Conservation (phyloP, 2,888 invertebrate genomes). For the Liopterus haemorrhoidalis region DNA sequence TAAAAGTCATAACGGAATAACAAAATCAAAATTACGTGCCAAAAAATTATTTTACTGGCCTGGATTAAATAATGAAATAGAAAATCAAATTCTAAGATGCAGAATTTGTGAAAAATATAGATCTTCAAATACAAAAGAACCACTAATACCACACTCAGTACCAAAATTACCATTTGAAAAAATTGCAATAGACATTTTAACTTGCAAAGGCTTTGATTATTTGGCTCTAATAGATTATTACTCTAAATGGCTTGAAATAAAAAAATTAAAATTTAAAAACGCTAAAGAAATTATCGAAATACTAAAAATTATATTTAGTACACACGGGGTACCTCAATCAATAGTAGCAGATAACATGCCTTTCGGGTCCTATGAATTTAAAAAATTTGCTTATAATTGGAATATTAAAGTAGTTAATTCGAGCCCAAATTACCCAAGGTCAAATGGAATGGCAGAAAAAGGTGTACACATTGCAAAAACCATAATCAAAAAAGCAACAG, state of each 20-base stretch:
- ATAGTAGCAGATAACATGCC: constrained; percentile 32
- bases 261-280: constrained; percentile 25
- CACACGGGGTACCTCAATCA: constrained; percentile 32
- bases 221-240: constrained; percentile 29
- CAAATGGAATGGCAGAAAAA: constrained; percentile 30
- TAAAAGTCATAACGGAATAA: constrained; percentile 27
- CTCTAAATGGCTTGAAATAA: constrained; percentile 30
- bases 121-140: constrained; percentile 27
- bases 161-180: constrained; percentile 30
- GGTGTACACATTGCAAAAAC: constrained; percentile 29
- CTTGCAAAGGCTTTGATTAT: constrained; percentile 26
- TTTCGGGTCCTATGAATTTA: constrained; percentile 28
- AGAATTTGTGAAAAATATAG: constrained; percentile 29
- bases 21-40: constrained; percentile 18
- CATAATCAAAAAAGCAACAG: constrained; percentile 29
- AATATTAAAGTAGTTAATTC: constrained; percentile 27
- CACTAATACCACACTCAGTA: constrained; percentile 26
- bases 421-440: constrained; percentile 26
- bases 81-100: constrained; percentile 25
- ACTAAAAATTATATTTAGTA: constrained; percentile 29
- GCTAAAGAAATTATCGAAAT: constrained; percentile 28
- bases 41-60: constrained; percentile 21
- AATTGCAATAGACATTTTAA: constrained; percentile 27
- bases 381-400: constrained; percentile 25
- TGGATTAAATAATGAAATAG: constrained; percentile 18